phyloP scores from a whole-genome alignment of 2,113 vertebrate genomes.

The Dromiciops gliroides region DNA sequence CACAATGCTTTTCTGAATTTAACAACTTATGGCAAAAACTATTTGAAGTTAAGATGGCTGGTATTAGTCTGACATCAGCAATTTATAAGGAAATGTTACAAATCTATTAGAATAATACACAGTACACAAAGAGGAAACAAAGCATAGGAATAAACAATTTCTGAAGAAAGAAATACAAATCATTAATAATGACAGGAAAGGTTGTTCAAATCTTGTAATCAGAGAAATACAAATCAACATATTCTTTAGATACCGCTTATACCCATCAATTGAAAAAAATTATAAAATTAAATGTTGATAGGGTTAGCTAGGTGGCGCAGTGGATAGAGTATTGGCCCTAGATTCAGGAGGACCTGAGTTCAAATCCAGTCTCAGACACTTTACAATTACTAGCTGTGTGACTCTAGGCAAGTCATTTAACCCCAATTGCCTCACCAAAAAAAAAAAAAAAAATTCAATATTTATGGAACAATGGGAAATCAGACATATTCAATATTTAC shows the following conservation, averaged over 20 bases:
- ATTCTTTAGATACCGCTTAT: constrained; percentile 47
- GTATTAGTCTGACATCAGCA: neutral
- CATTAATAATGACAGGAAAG: neutral
- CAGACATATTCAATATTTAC: neutral
- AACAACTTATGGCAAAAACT: neutral
- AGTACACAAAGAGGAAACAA: neutral
- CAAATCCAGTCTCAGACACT: too few species aligned
- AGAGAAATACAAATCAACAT: neutral
- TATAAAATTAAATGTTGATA: neutral
- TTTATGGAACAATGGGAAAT: neutral
- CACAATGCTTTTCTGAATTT: neutral
- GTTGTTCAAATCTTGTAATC: neutral
- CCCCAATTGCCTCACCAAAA: too few species aligned
- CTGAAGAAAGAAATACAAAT: neutral
- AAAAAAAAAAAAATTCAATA: neutral
- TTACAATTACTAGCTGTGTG: too few species aligned
- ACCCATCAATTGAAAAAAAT: constrained; percentile 29
- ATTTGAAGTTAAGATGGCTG: neutral
- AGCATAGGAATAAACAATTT: neutral
- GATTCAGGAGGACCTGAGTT: too few species aligned
- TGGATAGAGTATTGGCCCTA: too few species aligned
- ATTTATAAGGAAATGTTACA: neutral
- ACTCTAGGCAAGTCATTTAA: too few species aligned
- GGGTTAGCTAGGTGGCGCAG: too few species aligned
- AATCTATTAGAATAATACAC: neutral